Evolutionary conservation across 1,140 invertebrate genomes (phyloP).

Genomic region (Cheumatopsyche charites): DNA sequence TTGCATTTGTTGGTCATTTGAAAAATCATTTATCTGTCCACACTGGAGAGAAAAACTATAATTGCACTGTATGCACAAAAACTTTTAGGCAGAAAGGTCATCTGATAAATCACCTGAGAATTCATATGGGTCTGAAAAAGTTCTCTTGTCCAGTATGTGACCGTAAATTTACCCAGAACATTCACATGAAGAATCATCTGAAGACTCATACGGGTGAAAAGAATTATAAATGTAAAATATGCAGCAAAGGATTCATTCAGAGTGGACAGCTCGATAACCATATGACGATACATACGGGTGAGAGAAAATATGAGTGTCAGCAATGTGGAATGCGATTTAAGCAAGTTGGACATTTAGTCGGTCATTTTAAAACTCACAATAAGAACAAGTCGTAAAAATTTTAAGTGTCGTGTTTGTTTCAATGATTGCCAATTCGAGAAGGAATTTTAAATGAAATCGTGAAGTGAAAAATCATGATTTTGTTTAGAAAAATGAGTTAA

Average conservation of each 20-base stretch:
- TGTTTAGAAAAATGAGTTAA: not conserved
- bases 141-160: conserved; percentile 50
- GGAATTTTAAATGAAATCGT: not conserved
- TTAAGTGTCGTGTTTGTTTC: not conserved
- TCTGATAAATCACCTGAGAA: conserved; percentile 47
- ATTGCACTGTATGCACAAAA: conserved; percentile 50
- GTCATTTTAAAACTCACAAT: conserved; percentile 40
- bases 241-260: conserved; percentile 63
- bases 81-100: conserved; percentile 51
- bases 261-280: conserved; percentile 57
- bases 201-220: conserved; percentile 68
- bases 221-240: conserved; percentile 68
- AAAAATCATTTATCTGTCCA: conserved; percentile 50
- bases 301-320: conserved; percentile 65
- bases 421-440: not conserved
- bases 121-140: conserved; percentile 50
- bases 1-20: conserved; percentile 57
- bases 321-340: conserved; percentile 53
- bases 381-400: not conserved
- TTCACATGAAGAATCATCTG: conserved; percentile 78
- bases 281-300: conserved; percentile 66
- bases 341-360: conserved; percentile 42
- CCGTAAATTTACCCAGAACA: conserved; percentile 74
- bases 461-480: not conserved
- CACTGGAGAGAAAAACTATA: conserved; percentile 51